Evolutionary conservation across 1,140 invertebrate species (phyloP), one percentile per base, ranked within the genome.

Genomic region (Gerris buenoi): DNA sequence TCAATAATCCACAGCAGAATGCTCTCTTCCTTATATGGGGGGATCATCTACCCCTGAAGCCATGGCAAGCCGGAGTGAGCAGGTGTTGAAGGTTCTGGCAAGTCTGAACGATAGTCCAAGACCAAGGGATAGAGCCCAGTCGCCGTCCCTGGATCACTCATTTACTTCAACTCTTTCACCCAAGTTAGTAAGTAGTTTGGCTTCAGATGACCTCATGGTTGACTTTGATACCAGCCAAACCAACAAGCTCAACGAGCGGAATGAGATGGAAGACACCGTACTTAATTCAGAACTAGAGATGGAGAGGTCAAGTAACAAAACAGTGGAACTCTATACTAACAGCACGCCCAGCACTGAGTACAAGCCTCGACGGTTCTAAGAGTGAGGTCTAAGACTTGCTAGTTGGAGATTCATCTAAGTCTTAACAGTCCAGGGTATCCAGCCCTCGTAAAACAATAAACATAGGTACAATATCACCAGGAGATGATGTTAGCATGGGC

Each of bases 171-270:
- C 88, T 0, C 74, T 91, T 25, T 90, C 88, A 57, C 85, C 86
- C 28, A 87, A 86, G 71, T n/a, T n/a, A n/a, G n/a, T n/a, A n/a
- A 86, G 87, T 68, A 89, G 87, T 70, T 85, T 90, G 25, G 86
- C 87, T 26, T 90, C 88, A 1, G 88, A 90, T 73, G 89, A 90
- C 77, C 80, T 90, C 29, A 90, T 91, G 86, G 84, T 89, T 80
- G 88, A 91, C 78, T 89, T 86, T 72, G 88, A 90, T 58, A 67
- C 61, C 25, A 69, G 67, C 59, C 67, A 66, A 67, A 22, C 64
- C 27, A 56, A 63, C 25, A 29, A 69, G 25, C 67, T 70, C 66
- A 69, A 69, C 29, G 68, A 69, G 70, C n/a, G n/a, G n/a, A n/a
- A n/a, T n/a, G n/a, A n/a, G n/a, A n/a, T n/a, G n/a, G n/a, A n/a